Evolutionary conservation across 2,113 vertebrate genomes (phyloP).

Genomic region (Mohoua ochrocephala): DNA sequence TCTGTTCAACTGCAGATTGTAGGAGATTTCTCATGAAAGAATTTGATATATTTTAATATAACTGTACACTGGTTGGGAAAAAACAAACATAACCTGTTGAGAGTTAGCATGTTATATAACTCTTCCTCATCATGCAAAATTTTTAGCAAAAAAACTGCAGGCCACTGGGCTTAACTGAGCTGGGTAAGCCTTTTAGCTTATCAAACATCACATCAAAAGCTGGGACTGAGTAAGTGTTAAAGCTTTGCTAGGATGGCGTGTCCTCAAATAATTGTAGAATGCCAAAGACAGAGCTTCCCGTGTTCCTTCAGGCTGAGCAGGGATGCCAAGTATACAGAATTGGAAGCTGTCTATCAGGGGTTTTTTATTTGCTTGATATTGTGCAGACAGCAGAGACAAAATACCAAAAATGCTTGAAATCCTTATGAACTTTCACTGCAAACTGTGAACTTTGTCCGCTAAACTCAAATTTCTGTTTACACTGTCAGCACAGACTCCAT

Average conservation of each 20-base stretch:
- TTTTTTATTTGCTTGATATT: constrained; percentile 32
- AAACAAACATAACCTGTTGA: neutral
- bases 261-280: constrained; percentile 8
- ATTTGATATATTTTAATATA: neutral
- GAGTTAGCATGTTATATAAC: neutral
- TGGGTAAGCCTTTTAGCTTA: neutral
- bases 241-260: constrained; percentile 2
- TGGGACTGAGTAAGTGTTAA: constrained; percentile 8
- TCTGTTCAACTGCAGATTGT: neutral
- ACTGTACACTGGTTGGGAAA: neutral
- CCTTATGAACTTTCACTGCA: constrained; percentile 52
- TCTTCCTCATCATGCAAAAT: neutral
- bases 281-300: neutral
- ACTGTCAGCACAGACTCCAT: neutral
- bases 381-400: constrained; percentile 46
- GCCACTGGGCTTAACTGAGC: neutral
- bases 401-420: constrained; percentile 58
- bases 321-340: constrained; percentile 28
- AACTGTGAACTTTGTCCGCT: constrained; percentile 47
- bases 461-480: constrained; percentile 4
- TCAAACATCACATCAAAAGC: neutral
- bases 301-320: constrained; percentile 46
- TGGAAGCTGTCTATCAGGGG: constrained; percentile 17
- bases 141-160: neutral
- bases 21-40: neutral